Percentiles rank a stretch among this genome's conserved stretches.
Conservation (phyloP, 2,888 invertebrate genomes). For the Hirtodrosophila duncani region DNA sequence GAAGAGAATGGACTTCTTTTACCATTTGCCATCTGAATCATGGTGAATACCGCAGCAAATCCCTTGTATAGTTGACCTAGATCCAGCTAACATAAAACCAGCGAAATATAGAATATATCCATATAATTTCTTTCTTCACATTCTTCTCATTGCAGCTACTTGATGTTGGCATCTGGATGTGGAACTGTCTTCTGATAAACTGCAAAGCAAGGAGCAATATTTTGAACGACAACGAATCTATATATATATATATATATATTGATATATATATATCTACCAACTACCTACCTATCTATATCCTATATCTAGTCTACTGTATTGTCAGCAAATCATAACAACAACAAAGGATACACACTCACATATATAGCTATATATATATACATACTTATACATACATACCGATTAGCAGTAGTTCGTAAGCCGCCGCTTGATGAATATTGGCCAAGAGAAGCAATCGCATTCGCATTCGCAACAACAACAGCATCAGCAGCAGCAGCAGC, state of each 20-base stretch:
- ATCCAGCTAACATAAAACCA: too few relatives aligned
- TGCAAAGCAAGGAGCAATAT: not conserved
- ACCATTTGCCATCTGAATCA: too few relatives aligned
- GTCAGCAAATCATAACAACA: too few relatives aligned
- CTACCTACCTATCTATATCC: slow-evolving; percentile 15
- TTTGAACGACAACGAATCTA: slow-evolving; percentile 15
- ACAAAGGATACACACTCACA: not conserved
- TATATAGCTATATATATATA: slow-evolving; percentile 1
- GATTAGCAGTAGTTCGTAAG: slow-evolving; percentile 44
- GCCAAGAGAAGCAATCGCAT: slow-evolving; percentile 64
- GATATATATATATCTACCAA: not conserved
- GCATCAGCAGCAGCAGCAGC: slow-evolving; percentile 28
- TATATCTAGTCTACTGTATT: slow-evolving; percentile 60
- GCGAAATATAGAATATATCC: too few relatives aligned
- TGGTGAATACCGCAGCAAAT: too few relatives aligned
- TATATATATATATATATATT: not conserved
- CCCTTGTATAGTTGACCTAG: too few relatives aligned
- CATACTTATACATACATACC: slow-evolving; percentile 7
- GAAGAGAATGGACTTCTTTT: too few relatives aligned
- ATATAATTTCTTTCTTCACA: too few relatives aligned
- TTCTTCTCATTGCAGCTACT: too few relatives aligned
- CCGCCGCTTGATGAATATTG: slow-evolving; percentile 75
- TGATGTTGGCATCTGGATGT: too few relatives aligned
- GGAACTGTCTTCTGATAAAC: too few relatives aligned
- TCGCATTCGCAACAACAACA: slow-evolving; percentile 42